Conservation (phyloP, 2,797 vertebrate genomes). For the Trachurus trachurus region DNA sequence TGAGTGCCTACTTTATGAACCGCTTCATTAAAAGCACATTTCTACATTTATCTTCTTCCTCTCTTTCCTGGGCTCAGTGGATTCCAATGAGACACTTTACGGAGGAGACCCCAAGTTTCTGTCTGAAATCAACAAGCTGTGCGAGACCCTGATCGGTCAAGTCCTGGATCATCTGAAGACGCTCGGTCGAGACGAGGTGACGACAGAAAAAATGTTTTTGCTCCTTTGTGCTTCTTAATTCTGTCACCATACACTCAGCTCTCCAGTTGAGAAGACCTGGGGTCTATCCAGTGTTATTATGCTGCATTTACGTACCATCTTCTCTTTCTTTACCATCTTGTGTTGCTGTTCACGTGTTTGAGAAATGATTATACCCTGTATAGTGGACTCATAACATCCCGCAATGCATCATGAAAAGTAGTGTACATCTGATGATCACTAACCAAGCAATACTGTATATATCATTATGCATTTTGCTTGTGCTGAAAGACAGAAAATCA, state of each 20-base stretch:
- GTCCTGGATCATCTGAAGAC: conserved; percentile 95
- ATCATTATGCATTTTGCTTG: too few relatives aligned
- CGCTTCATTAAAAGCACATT: not conserved
- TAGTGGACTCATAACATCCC: too few relatives aligned
- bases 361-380: too few relatives aligned
- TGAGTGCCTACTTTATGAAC: not conserved
- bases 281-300: not conserved
- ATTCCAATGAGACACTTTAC: conserved; percentile 96
- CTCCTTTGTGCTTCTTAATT: not conserved
- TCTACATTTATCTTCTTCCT: not conserved
- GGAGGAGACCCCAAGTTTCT: conserved; percentile 97
- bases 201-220: not conserved
- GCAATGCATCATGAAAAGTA: too few relatives aligned
- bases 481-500: too few relatives aligned
- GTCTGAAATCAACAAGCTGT: conserved; percentile 94
- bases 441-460: too few relatives aligned
- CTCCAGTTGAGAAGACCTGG: too few relatives aligned
- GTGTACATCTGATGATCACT: too few relatives aligned
- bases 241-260: not conserved
- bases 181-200: conserved; percentile 94
- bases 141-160: conserved; percentile 94
- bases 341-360: too few relatives aligned
- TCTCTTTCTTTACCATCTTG: too few relatives aligned
- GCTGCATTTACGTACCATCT: not conserved
- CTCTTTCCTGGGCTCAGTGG: conserved; percentile 84